Evolutionary conservation across 2,113 vertebrate genomes (phyloP), one percentile per base, ranked within the genome.

Genomic region (Myrmophylax atrothorax): DNA sequence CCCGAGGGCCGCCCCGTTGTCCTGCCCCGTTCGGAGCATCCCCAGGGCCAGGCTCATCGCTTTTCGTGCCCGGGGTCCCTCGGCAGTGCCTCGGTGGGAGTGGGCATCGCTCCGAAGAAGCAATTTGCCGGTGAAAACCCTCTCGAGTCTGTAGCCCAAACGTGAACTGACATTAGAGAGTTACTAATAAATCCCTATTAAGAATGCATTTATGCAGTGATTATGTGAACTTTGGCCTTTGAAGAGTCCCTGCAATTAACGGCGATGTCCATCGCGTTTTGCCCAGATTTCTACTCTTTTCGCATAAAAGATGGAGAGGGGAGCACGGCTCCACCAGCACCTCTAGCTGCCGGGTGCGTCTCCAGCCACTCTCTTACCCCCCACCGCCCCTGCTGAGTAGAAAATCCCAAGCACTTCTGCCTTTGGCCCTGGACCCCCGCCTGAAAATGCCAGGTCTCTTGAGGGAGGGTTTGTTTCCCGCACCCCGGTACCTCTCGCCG

Each of bases 171-270:
- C 96, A 97, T 97, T 84, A 97, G 94, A 95, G 92, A 96, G 58
- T 50, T 89, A 68, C 95, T 97, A 98, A 98, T 96, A 98, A 97
- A 96, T 91, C 94, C 96, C 86, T 78, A 84, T 97, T 98, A 96
- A 95, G 95, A 90, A 98, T 97, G 95, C 97, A 97, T 98, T 98
- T 98, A 97, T 98, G 96, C 97, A 82, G 91, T 95, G 98, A 96
- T 97, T 97, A 87, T 63, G 82, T 97, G 98, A 98, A 98, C 97
- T 98, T 95, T 98, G 96, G 97, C 98, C 98, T 96, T 83, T 94
- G 94, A 95, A 93, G 95, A 96, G 95, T 95, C 93, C 82, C 94
- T 95, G 96, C 96, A 97, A 98, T 98, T 98, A 98, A 91, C 85
- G 88, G 87, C 90, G 74, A 94, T 35, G 86, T 94, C 90, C 91